These are phyloP conservation scores for Notodonta ziczac DNA, from an alignment of 2,888 invertebrate species.

Conservation along the genomic window DNA sequence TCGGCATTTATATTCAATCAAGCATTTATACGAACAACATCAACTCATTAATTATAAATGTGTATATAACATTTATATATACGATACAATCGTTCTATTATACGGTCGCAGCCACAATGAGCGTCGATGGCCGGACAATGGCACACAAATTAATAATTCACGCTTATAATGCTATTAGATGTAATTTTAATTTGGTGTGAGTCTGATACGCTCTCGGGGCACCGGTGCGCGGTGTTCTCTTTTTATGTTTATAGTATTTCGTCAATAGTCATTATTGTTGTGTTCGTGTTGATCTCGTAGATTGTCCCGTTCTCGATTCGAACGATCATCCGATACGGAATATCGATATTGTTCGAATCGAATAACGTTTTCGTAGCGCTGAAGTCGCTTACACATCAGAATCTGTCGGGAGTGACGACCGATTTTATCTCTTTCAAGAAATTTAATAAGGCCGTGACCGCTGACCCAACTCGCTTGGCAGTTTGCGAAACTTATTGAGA, in stretches of 20 bases:
- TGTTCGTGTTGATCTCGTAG: conserved; percentile 58
- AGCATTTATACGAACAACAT: conserved; percentile 33
- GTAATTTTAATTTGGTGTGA: conserved; percentile 74
- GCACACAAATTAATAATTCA: conserved; percentile 78
- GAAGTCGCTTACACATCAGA: conserved; percentile 21
- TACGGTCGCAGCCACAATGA: conserved; percentile 39
- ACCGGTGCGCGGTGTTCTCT: conserved; percentile 41
- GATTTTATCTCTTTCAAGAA: conserved; percentile 51
- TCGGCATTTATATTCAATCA: conserved; percentile 35
- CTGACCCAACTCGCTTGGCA: conserved; percentile 39
- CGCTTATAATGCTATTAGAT: conserved; percentile 70
- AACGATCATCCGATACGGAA: conserved; percentile 54
- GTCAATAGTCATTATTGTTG: conserved; percentile 64
- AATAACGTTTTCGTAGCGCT: conserved; percentile 51
- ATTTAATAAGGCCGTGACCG: conserved; percentile 59
- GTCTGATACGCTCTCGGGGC: conserved; percentile 60
- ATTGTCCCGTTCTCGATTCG: conserved; percentile 40
- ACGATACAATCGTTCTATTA: conserved; percentile 48
- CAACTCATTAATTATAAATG: conserved; percentile 39
- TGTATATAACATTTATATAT: conserved; percentile 22
- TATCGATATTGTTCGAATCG: conserved; percentile 60
- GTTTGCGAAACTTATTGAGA: conserved; percentile 38
- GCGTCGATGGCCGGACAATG: conserved; percentile 61
- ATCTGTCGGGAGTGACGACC: conserved; percentile 38
- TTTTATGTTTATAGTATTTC: conserved; percentile 66